Base-by-base conservation (phyloP, 2,888 invertebrate genomes). In the Epicampocera succincta region DNA sequence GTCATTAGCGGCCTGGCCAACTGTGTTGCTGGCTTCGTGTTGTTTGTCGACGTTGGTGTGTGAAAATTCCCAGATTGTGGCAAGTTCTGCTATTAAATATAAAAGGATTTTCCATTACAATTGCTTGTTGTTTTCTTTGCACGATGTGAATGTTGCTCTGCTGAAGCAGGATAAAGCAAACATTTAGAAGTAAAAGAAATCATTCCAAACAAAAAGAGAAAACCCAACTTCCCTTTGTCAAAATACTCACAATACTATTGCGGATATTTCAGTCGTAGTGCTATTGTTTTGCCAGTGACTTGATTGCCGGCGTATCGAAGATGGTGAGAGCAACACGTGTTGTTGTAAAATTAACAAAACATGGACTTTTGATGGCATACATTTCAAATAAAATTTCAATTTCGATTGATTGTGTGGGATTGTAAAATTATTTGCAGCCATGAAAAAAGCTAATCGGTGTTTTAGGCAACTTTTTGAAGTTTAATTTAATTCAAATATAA, bases 51-150 rank as follows among this genome's bases (percentile, higher is more conserved):
- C 52, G 46, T 74, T 83, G 65, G 80, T 80, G 83, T 80, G 83
- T 63, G 74, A 80, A 83, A 76, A 69, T 78, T 83, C 74, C 65
- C 81, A 75, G 79, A 84, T 84, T 84, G 84, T 69, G 84, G 84
- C 76, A 81, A 84, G 40, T 79, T 81, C 25, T 74, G 21, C 71
- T 65, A 72, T 78, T 72, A 72, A 72, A 78, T 61, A 71, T 42
- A 80, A 76, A 33, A 83, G 76, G 60, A 80, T 77, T 54, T 50
- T 13, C 60, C 50, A 69, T 48, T 52, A 66, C 72, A 50, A 48
- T 54, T 38, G 44, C 19, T 2, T 42, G 19, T 2, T 42, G 19
- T 5, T 33, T 60, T 68, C 9, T 17, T 17, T 21, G 15, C 8
- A 44, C 25, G 21, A n/a, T 52, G 19, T 19, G 52, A 12, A 19